Evolutionary conservation across 2,888 invertebrate species (phyloP).

Genomic region (Eristalis pertinax): DNA sequence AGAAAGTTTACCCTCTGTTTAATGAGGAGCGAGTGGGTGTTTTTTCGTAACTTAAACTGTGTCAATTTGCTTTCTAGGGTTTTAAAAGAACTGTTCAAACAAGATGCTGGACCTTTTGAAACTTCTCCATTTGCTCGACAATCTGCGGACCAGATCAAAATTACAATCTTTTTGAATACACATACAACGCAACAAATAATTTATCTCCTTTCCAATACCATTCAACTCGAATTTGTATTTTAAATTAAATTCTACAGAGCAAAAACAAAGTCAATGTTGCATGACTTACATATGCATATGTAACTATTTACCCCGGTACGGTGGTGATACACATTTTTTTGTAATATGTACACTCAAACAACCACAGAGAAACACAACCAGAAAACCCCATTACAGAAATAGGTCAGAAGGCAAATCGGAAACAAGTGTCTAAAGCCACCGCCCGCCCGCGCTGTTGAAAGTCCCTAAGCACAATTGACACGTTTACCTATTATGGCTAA

Average conservation of each 20-base stretch:
- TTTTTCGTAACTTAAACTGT: neutral
- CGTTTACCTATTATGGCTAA: constrained; percentile 40
- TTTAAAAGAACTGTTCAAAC: neutral
- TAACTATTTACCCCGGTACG: neutral
- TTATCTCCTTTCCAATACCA: no score
- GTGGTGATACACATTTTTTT: neutral
- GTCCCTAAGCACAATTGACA: constrained; percentile 10
- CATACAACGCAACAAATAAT: neutral
- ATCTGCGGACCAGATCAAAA: neutral
- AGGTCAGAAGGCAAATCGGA: constrained; percentile 42
- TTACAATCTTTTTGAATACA: neutral
- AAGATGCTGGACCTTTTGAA: neutral
- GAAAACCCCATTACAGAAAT: neutral
- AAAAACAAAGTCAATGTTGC: neutral
- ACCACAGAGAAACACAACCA: neutral
- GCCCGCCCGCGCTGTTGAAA: neutral
- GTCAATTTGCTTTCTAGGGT: neutral
- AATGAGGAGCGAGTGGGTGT: neutral
- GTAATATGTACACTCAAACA: neutral
- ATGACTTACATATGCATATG: neutral
- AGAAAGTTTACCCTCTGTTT: neutral
- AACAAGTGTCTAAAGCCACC: constrained; percentile 8
- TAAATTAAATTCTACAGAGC: neutral
- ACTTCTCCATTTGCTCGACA: neutral
- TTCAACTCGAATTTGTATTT: neutral